phyloP scores from a whole-genome alignment of 2,113 vertebrate genomes.

The Cebus imitator region DNA sequence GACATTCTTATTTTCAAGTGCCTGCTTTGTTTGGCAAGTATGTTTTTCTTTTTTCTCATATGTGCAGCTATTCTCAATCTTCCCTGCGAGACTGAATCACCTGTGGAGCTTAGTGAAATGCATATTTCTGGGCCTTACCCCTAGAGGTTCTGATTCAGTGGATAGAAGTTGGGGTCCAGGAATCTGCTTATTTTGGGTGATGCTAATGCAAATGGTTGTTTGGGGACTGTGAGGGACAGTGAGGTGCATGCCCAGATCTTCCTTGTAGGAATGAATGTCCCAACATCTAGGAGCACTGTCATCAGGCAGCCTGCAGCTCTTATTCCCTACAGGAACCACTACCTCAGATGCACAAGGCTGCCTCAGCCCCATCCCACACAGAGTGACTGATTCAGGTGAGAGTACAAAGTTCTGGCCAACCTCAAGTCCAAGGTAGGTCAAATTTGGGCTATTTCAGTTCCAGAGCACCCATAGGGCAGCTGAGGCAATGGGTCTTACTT shows the following conservation, averaged over 20 bases:
- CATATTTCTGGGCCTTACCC: background rate
- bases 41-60: background rate
- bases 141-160: background rate
- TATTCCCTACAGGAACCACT: no score
- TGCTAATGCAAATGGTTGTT: background rate
- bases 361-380: background rate
- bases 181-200: background rate
- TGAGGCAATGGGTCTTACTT: background rate
- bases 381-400: background rate
- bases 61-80: background rate
- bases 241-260: background rate
- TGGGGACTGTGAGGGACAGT: background rate
- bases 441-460: background rate
- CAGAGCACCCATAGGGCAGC: fast-evolving
- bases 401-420: background rate
- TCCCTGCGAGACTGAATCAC: background rate
- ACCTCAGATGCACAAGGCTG: background rate
- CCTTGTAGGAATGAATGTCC: background rate
- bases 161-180: background rate
- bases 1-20: background rate
- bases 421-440: background rate
- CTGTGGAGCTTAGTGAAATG: background rate
- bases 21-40: background rate
- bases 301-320: background rate
- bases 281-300: background rate